Conservation (phyloP, 2,888 invertebrate species). For the Lasioglossum calceatum region DNA sequence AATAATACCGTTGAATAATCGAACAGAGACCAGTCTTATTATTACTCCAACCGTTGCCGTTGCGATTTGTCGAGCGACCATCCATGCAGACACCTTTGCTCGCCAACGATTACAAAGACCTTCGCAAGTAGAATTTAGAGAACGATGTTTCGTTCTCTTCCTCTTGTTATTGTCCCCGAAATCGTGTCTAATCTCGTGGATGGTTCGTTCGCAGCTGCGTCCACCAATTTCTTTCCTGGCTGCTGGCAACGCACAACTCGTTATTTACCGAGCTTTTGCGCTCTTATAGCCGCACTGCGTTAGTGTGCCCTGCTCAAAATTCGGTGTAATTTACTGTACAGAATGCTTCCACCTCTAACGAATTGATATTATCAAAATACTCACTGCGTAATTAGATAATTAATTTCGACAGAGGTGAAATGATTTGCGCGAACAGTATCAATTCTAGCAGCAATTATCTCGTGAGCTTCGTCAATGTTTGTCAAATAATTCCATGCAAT, state of each 20-base stretch:
- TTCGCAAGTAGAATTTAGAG: neutral
- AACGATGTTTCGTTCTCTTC: no score
- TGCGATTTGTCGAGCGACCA: neutral
- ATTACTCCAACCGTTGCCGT: neutral
- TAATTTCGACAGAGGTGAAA: no score
- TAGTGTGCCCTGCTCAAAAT: neutral
- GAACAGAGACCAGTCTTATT: neutral
- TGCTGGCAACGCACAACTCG: neutral
- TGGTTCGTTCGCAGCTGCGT: conserved; percentile 10
- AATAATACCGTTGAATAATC: conserved; percentile 7
- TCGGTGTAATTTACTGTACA: neutral
- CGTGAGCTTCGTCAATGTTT: no score
- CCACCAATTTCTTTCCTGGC: conserved; percentile 28
- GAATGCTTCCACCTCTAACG: no score
- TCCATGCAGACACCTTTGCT: neutral
- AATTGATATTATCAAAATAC: no score
- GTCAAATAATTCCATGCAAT: no score
- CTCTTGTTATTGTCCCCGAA: neutral
- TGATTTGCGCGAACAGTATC: no score
- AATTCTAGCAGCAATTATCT: no score
- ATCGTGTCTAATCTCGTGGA: conserved; percentile 4
- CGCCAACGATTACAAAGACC: neutral
- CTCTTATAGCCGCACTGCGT: no score
- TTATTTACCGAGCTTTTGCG: neutral
- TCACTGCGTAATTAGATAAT: no score